phyloP scores from a whole-genome alignment of 2,797 vertebrate species.

The Labeo calbasu region DNA sequence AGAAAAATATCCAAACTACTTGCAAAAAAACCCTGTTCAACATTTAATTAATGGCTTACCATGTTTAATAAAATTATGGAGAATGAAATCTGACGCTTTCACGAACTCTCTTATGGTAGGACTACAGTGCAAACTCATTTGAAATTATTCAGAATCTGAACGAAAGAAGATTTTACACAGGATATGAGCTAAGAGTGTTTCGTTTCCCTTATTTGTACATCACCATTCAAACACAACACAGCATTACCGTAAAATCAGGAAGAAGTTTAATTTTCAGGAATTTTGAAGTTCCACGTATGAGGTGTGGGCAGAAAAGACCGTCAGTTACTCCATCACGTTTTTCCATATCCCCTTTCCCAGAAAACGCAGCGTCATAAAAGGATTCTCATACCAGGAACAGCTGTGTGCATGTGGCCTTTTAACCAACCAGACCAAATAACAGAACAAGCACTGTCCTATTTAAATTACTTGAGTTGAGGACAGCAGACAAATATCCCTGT shows the following conservation, averaged over 20 bases:
- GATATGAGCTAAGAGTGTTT: slow-evolving; percentile 14
- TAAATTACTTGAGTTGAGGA: slow-evolving; percentile 7
- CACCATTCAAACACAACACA: background rate
- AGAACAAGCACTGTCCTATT: slow-evolving; percentile 9
- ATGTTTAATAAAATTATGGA: background rate
- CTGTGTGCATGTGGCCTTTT: slow-evolving; percentile 31
- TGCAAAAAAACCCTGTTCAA: background rate
- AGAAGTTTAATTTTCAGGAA: slow-evolving; percentile 2
- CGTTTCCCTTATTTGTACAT: background rate
- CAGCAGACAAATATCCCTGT: background rate
- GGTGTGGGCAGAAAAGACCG: background rate
- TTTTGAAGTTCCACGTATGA: background rate
- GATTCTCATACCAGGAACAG: slow-evolving; percentile 36
- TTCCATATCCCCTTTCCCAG: slow-evolving; percentile 27
- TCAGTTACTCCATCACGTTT: slow-evolving; percentile 17
- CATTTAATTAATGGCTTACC: background rate
- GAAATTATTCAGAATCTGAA: background rate
- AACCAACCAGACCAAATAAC: slow-evolving; percentile 42
- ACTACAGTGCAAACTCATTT: background rate
- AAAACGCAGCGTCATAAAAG: slow-evolving; percentile 27
- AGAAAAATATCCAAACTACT: background rate
- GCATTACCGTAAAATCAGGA: slow-evolving; percentile 7
- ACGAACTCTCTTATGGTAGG: background rate
- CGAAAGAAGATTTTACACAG: background rate
- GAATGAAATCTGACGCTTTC: too few relatives aligned